phyloP scores from a whole-genome alignment of 2,113 vertebrate species.

The Setophaga kirtlandii region DNA sequence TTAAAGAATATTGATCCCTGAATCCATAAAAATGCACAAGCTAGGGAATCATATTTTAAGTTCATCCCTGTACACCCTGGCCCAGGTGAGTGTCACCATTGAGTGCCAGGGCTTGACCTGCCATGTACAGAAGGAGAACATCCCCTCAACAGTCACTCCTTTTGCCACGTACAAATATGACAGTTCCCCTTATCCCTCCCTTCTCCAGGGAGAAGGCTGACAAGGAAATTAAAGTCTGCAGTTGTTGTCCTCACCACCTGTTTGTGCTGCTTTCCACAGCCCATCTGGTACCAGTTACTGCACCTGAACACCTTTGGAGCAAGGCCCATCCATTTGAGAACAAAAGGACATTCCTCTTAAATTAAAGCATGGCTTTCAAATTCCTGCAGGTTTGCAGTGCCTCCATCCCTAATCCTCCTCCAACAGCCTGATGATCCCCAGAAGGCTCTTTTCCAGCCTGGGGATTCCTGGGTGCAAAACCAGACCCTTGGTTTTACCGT shows the following conservation, averaged over 20 bases:
- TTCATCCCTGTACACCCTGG: neutral
- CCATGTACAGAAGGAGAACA: neutral
- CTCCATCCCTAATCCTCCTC: neutral
- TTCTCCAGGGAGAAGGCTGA: neutral
- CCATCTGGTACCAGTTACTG: constrained; percentile 47
- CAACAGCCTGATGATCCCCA: neutral
- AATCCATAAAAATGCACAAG: neutral
- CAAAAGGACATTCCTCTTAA: constrained; percentile 56
- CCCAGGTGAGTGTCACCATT: neutral
- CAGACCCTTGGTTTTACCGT: accelerated
- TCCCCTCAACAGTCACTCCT: neutral
- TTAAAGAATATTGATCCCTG: neutral
- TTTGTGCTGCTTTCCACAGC: constrained; percentile 1
- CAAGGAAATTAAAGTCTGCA: neutral
- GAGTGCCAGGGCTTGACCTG: neutral
- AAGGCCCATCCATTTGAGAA: constrained; percentile 6
- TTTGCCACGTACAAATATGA: neutral
- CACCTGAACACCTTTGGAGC: constrained; percentile 24
- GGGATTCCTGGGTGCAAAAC: neutral
- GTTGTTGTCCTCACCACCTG: constrained; percentile 16
- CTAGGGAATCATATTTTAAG: neutral
- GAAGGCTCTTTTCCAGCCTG: neutral
- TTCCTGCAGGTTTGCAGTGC: constrained; percentile 13
- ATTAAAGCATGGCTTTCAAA: constrained; percentile 26
- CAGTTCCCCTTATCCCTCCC: neutral